Evolutionary conservation across 1,140 invertebrate species (phyloP).

Genomic region (Saccostrea echinata): DNA sequence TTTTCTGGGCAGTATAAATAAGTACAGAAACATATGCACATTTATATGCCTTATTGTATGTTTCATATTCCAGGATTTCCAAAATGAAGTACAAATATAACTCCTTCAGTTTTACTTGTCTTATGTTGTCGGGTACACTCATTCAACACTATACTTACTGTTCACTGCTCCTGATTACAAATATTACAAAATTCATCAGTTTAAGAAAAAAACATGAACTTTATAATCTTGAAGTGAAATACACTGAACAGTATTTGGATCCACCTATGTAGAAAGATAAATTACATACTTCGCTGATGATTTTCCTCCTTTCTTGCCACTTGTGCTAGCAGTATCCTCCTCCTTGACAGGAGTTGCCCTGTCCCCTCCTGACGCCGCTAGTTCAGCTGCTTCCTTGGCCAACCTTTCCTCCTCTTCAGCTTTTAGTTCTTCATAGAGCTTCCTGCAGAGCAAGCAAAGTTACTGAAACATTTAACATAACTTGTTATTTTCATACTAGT

Average conservation of each 20-base stretch:
- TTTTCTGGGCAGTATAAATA: background rate
- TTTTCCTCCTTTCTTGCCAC: conserved; percentile 54
- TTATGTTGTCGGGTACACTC: too few relatives aligned
- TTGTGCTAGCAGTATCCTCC: conserved; percentile 52
- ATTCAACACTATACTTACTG: conserved; percentile 2
- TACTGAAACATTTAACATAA: too few relatives aligned
- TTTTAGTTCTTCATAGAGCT: conserved; percentile 64
- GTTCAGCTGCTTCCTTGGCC: conserved; percentile 62
- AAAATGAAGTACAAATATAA: too few relatives aligned
- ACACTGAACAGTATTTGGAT: background rate
- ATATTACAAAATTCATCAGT: background rate
- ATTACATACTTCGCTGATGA: conserved; percentile 52
- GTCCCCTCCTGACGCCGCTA: conserved; percentile 53
- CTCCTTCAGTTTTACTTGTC: too few relatives aligned
- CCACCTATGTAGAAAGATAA: background rate
- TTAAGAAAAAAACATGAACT: background rate
- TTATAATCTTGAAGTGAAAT: background rate
- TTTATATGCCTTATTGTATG: too few relatives aligned
- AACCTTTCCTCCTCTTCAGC: conserved; percentile 64
- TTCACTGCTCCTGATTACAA: conserved; percentile 11
- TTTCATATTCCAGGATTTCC: too few relatives aligned
- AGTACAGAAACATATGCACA: too few relatives aligned
- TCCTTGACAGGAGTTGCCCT: conserved; percentile 47
- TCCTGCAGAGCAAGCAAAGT: conserved; percentile 32
- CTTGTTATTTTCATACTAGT: too few relatives aligned